These are phyloP conservation scores for Pyrocephalus nanus DNA, from an alignment of 2,797 vertebrate genomes.

Conservation along the genomic window DNA sequence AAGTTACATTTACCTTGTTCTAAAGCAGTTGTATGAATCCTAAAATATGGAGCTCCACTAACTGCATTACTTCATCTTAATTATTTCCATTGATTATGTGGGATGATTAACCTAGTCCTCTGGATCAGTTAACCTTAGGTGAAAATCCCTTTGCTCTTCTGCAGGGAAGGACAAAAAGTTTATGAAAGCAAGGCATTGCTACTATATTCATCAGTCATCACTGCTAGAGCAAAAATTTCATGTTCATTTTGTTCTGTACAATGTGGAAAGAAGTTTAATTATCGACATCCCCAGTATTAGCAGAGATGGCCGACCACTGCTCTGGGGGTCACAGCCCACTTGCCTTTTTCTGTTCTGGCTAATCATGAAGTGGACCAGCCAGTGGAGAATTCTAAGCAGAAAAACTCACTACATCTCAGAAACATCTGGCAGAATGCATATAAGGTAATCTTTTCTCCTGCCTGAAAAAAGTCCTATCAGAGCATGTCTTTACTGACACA, in stretches of 20 bases:
- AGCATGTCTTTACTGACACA: neutral
- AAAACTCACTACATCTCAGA: neutral
- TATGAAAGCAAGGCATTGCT: neutral
- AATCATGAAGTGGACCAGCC: neutral
- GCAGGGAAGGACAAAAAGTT: neutral
- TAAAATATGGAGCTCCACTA: neutral
- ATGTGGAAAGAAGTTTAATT: neutral
- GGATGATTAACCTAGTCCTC: neutral
- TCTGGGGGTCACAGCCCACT: neutral
- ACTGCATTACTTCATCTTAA: neutral
- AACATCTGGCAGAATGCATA: fast-evolving
- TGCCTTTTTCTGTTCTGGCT: neutral
- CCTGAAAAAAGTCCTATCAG: neutral
- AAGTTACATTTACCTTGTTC: neutral
- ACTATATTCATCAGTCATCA: neutral
- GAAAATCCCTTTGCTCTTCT: neutral
- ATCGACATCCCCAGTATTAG: neutral
- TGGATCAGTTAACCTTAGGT: neutral
- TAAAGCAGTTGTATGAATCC: neutral
- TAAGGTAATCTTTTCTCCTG: neutral
- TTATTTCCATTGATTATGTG: neutral
- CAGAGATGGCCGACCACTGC: neutral
- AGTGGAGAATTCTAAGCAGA: neutral
- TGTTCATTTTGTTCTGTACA: neutral
- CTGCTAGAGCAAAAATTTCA: neutral